Conservation (phyloP, 2,888 invertebrate species). For the Ochropleura plecta region DNA sequence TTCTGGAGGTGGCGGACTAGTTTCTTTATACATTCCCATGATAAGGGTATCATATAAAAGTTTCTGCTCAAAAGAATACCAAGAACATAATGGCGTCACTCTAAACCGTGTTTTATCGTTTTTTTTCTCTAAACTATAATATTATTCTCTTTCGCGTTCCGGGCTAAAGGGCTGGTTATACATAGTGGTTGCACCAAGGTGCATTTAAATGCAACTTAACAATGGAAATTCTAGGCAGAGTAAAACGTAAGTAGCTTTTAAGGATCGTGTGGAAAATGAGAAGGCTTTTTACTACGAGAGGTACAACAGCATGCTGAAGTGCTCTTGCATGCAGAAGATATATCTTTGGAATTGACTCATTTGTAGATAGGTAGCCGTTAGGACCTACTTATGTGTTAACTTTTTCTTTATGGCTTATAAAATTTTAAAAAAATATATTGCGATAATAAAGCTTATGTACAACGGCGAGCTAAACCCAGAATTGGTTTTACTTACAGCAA, state of each 20-base stretch:
- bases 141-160: neutral
- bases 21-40: no score
- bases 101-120: no score
- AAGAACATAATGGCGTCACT: no score
- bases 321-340: neutral
- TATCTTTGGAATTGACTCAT: conserved; percentile 3
- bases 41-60: no score
- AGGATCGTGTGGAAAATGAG: conserved; percentile 7
- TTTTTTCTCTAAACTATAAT: no score
- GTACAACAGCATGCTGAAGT: neutral
- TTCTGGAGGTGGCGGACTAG: no score
- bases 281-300: conserved; percentile 10
- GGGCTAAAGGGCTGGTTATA: neutral
- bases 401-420: no score
- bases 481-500: no score
- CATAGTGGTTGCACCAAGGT: conserved; percentile 3
- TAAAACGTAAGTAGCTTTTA: conserved; percentile 20
- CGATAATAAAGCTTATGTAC: no score
- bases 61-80: no score
- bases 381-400: neutral
- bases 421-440: no score
- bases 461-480: no score
- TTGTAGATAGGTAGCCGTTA: neutral
- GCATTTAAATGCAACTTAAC: conserved; percentile 13
- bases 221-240: conserved; percentile 15